These are phyloP conservation scores for Halichoeres trimaculatus DNA, from an alignment of 2,113 vertebrate genomes.

Conservation along the genomic window DNA sequence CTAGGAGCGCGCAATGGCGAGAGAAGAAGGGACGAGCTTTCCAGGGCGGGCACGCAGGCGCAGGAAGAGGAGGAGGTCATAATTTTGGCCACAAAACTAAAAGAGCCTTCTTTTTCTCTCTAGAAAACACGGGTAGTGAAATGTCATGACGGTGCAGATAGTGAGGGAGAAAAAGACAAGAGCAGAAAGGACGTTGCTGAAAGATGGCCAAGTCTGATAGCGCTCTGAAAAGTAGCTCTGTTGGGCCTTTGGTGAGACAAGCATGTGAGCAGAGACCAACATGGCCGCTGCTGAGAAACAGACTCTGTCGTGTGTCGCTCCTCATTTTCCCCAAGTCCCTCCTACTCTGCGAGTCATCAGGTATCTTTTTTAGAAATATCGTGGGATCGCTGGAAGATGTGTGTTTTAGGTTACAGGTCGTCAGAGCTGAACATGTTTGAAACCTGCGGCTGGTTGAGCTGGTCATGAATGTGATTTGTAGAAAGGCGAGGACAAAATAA, in stretches of 20 bases:
- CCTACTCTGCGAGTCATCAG: slow-evolving; percentile 47
- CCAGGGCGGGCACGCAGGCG: slow-evolving; percentile 46
- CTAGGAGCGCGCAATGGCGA: slow-evolving; percentile 67
- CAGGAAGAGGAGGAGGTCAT: slow-evolving; percentile 19
- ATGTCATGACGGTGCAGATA: slow-evolving; percentile 68
- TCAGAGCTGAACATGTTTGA: slow-evolving; percentile 71
- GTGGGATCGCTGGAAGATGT: slow-evolving; percentile 52
- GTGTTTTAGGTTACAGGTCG: slow-evolving; percentile 69
- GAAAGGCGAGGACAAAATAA: slow-evolving; percentile 9
- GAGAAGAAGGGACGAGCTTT: slow-evolving; percentile 51
- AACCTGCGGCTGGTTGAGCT: slow-evolving; percentile 31
- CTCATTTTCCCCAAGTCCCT: slow-evolving; percentile 21
- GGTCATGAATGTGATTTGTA: slow-evolving; percentile 61
- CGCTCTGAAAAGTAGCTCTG: slow-evolving; percentile 69
- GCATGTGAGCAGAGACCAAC: slow-evolving; percentile 62
- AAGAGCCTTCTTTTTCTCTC: slow-evolving; percentile 44
- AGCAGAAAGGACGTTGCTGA: slow-evolving; percentile 58
- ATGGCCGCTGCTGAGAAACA: slow-evolving; percentile 30
- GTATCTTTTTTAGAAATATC: slow-evolving; percentile 57
- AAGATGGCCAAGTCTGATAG: slow-evolving; percentile 78
- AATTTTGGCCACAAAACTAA: slow-evolving; percentile 45
- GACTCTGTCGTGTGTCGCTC: slow-evolving; percentile 34
- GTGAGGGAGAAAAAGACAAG: slow-evolving; percentile 44
- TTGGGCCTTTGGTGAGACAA: slow-evolving; percentile 47
- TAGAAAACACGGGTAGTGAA: slow-evolving; percentile 58